A percentile compares a stretch with the other conserved stretches of the same genome.
Evolutionary conservation across 2,797 vertebrate species (phyloP).

Genomic region (Potorous gilbertii): DNA sequence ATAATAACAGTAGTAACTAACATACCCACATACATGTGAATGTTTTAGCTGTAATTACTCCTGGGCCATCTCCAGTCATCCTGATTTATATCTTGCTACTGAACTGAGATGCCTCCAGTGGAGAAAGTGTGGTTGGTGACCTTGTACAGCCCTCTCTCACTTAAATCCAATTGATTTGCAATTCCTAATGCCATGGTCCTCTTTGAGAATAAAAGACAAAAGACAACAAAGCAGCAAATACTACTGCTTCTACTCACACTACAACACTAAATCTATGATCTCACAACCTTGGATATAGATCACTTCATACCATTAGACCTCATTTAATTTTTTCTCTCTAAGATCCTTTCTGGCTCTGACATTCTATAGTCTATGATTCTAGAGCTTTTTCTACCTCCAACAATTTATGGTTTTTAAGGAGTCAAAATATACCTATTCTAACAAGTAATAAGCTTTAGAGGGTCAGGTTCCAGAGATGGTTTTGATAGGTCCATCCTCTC

Average conservation of each 20-base stretch:
- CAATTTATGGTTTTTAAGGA: neutral
- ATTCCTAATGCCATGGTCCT: too few relatives aligned
- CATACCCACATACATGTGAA: neutral
- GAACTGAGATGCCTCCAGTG: too few relatives aligned
- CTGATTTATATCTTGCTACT: too few relatives aligned
- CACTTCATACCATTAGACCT: neutral
- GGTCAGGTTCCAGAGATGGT: neutral
- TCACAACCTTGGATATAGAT: neutral
- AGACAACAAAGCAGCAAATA: too few relatives aligned
- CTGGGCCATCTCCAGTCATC: too few relatives aligned
- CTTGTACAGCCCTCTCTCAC: too few relatives aligned
- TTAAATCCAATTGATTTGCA: too few relatives aligned
- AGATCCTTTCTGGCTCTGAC: neutral
- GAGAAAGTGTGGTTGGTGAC: too few relatives aligned
- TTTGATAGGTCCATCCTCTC: neutral
- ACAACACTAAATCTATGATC: neutral
- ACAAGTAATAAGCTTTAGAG: slow-evolving; percentile 42
- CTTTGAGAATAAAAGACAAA: too few relatives aligned
- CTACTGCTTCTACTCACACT: neutral
- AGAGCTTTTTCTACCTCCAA: neutral
- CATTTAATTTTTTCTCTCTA: neutral
- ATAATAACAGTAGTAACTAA: neutral
- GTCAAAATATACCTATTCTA: slow-evolving; percentile 22
- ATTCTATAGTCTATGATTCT: neutral
- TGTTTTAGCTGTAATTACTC: neutral